Evolutionary conservation across 37 sponge, comb jelly and placozoan species (phyloP).

Genomic region (Spongilla lacustris): DNA sequence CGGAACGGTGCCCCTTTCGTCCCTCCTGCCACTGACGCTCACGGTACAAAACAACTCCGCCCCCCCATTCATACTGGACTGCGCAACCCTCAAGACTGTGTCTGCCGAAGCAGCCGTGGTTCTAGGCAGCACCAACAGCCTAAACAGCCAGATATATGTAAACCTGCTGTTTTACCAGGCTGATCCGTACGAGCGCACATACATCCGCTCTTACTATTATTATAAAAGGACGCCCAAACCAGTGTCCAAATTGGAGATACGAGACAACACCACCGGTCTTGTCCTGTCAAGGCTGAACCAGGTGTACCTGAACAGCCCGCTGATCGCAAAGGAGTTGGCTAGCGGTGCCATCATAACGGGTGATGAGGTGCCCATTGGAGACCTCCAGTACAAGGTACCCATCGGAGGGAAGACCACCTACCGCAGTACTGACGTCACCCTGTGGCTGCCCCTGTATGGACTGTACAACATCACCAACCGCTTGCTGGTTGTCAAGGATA

Average conservation of each 20-base stretch:
- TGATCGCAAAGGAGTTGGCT: not conserved
- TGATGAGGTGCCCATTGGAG: conserved; percentile 30
- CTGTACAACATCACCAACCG: conserved; percentile 35
- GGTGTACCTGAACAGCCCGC: not conserved
- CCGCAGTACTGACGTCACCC: not conserved
- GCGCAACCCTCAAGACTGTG: conserved; percentile 10
- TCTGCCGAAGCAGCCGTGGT: conserved; percentile 14
- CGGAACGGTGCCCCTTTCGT: conserved; percentile 6
- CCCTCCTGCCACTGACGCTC: not conserved
- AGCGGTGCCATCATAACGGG: conserved; percentile 9
- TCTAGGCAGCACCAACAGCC: not conserved
- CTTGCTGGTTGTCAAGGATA: conserved; percentile 21
- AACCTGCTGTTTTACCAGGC: conserved; percentile 48
- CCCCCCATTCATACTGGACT: conserved; percentile 17
- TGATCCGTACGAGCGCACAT: conserved; percentile 45
- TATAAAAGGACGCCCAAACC: not conserved
- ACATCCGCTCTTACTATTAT: conserved; percentile 3
- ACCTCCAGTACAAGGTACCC: conserved; percentile 5
- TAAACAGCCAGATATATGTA: conserved; percentile 8
- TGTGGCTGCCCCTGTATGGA: conserved; percentile 61
- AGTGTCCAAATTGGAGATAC: not conserved
- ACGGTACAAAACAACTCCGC: conserved; percentile 11
- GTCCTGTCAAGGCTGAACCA: not conserved
- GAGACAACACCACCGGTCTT: not conserved
- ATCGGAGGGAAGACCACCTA: not conserved